Conservation (phyloP, 2,797 vertebrate genomes). For the Coregonus sp. region DNA sequence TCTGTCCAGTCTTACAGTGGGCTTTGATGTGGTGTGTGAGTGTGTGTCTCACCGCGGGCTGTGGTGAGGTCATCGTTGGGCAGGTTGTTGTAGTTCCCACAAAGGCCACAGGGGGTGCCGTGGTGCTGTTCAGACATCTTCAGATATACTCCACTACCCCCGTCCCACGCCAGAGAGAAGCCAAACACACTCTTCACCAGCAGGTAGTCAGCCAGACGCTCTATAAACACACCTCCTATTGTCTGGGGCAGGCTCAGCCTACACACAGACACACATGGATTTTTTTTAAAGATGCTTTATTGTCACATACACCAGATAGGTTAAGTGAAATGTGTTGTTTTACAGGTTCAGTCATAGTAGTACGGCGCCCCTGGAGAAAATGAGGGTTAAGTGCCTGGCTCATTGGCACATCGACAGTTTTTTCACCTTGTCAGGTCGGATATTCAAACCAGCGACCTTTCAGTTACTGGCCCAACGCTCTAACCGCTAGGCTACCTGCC, state of each 20-base stretch:
- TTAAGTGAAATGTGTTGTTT: no score
- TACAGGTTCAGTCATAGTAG: no score
- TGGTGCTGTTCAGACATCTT: constrained; percentile 93
- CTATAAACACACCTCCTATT: constrained; percentile 87
- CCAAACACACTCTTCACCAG: constrained; percentile 97
- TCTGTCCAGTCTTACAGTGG: constrained; percentile 79
- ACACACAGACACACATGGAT: not conserved
- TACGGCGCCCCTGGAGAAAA: no score
- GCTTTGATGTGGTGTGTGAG: constrained; percentile 79
- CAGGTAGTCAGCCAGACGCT: constrained; percentile 94
- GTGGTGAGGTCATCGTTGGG: constrained; percentile 89
- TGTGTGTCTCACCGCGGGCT: constrained; percentile 74
- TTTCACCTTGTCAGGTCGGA: no score
- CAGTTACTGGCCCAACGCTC: no score
- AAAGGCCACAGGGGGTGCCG: constrained; percentile 90
- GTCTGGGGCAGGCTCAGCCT: constrained; percentile 91
- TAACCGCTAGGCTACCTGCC: no score
- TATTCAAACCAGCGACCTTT: no score
- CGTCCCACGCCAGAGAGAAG: constrained; percentile 98
- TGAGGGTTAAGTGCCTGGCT: no score
- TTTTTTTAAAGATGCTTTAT: no score
- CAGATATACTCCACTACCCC: constrained; percentile 92
- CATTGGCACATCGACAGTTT: no score
- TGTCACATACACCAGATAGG: no score
- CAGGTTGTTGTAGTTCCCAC: constrained; percentile 94